Evolutionary conservation across 2,797 vertebrate species (phyloP).

Genomic region (Pitangus sulphuratus): DNA sequence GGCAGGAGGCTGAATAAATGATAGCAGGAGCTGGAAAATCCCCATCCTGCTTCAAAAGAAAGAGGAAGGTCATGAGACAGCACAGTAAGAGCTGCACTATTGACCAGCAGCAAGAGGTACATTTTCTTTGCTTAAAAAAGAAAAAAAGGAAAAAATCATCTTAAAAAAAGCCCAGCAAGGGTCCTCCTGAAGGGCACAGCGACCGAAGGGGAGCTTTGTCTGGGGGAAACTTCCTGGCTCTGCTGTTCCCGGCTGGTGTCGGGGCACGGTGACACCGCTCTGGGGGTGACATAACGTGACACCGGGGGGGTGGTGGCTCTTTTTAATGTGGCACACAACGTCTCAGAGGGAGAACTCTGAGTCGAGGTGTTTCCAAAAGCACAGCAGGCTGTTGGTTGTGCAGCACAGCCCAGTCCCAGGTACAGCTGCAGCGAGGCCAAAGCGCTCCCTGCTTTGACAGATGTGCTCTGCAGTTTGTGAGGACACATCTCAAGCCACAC

Average conservation of each 20-base stretch:
- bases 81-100: neutral
- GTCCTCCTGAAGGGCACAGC: neutral
- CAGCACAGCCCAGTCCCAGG: too few relatives aligned
- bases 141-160: neutral
- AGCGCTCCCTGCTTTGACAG: neutral
- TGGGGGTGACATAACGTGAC: rapidly evolving
- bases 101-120: neutral
- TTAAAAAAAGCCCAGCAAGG: neutral
- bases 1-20: constrained; percentile 13
- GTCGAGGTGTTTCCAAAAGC: neutral
- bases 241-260: neutral
- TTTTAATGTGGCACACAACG: neutral
- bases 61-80: neutral
- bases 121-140: neutral
- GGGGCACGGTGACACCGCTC: neutral
- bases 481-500: neutral
- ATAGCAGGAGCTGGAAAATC: constrained; percentile 19
- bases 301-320: rapidly evolving
- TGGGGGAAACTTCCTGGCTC: neutral
- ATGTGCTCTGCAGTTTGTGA: rapidly evolving
- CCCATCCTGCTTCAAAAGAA: neutral
- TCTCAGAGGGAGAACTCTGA: neutral
- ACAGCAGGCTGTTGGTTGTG: neutral
- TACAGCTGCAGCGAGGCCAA: neutral
- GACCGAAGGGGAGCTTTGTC: neutral